Evolutionary conservation across 2,113 vertebrate genomes (phyloP), one percentile per base, ranked within the genome.

Genomic region (Antigone vipio): DNA sequence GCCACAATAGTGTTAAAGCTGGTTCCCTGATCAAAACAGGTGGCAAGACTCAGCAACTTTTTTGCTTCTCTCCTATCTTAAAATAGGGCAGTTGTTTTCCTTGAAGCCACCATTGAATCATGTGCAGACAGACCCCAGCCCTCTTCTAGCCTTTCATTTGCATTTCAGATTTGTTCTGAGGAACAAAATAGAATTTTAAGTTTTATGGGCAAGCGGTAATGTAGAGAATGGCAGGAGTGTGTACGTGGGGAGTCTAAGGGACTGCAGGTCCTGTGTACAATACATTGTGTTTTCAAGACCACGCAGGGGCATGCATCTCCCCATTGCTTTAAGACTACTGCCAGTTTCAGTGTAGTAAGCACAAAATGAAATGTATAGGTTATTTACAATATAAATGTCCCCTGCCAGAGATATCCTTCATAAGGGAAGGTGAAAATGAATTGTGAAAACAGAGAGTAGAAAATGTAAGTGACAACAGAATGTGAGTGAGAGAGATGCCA

Each of bases 401-500:
- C 60, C 59, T 93, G 86, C 58, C 32, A 87, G 94, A 95, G 92
- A 95, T 93, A 94, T 91, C 56, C 53, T 89, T 83, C 66, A 73
- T 55, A 80, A 94, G 69, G 92, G 92, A 93, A 95, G 88, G 84
- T 89, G 95, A 94, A 93, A 97, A 92, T 62, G 76, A 95, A 73
- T 96, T 92, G 96, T 96, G 89, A 92, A 96, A 94, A 93, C 56
- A 84, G 56, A 83, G 27, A 1, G 17, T 21, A 75, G 89, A 91
- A 93, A 84, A 87, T 1, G 0, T 72, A 81, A 53, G 89, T 87
- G 56, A 90, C 92, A 95, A 91, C 68, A 87, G 76, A 94, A 88
- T 84, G 85, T 88, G 67, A 91, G 53, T 45, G 76, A 88, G 74
- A 93, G 35, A 67, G 71, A 81, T 62, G 21, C 13, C 64, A 63